Conservation (phyloP, 2,888 invertebrate genomes). For the Lasiommata megera region DNA sequence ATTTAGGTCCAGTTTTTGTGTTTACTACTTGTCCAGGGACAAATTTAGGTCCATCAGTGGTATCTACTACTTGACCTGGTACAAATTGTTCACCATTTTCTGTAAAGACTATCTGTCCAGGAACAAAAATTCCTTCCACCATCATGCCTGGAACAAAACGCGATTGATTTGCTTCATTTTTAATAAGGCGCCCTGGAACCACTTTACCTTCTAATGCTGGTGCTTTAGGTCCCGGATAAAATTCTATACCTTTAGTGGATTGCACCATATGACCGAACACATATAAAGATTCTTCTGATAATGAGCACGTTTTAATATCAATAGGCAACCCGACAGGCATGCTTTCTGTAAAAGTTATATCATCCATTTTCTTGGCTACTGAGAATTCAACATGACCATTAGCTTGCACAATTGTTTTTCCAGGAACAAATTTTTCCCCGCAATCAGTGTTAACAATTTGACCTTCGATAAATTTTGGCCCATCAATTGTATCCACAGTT, state of each 20-base stretch:
- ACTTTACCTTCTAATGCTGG: slow-evolving; percentile 81
- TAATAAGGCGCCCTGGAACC: slow-evolving; percentile 83
- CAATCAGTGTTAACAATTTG: slow-evolving; percentile 82
- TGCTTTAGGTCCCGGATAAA: slow-evolving; percentile 81
- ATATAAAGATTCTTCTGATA: slow-evolving; percentile 76
- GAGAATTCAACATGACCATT: slow-evolving; percentile 81
- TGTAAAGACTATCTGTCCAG: slow-evolving; percentile 86
- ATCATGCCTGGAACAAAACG: slow-evolving; percentile 86
- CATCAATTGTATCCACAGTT: slow-evolving; percentile 83
- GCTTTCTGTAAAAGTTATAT: slow-evolving; percentile 79
- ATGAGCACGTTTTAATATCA: slow-evolving; percentile 76
- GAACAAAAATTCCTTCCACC: slow-evolving; percentile 84
- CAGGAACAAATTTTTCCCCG: slow-evolving; percentile 84
- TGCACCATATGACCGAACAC: slow-evolving; percentile 86
- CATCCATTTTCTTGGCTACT: slow-evolving; percentile 79
- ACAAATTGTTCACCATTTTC: slow-evolving; percentile 87
- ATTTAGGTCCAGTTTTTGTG: slow-evolving; percentile 83
- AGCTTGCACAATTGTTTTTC: slow-evolving; percentile 74
- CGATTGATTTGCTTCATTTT: slow-evolving; percentile 82
- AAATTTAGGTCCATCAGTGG: slow-evolving; percentile 85
- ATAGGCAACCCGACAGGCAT: slow-evolving; percentile 80
- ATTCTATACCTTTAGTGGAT: slow-evolving; percentile 83
- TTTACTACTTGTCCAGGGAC: slow-evolving; percentile 90
- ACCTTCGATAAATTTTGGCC: slow-evolving; percentile 84
- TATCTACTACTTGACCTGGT: slow-evolving; percentile 87